Conservation (phyloP, 2,113 vertebrate genomes). For the Alces alces region DNA sequence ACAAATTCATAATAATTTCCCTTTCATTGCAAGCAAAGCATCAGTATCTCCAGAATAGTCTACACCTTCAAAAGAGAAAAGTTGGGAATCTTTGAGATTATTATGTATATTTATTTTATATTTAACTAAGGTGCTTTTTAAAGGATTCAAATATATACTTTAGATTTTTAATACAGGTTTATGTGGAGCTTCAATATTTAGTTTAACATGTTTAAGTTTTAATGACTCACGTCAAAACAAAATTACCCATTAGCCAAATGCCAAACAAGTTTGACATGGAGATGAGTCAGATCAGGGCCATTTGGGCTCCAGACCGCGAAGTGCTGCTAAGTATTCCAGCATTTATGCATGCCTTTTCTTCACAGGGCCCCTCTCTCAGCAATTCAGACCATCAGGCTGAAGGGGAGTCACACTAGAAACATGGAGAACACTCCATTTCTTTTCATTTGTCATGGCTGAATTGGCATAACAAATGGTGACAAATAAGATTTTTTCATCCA, state of each 20-base stretch:
- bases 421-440: slow-evolving; percentile 54
- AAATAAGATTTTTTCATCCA: slow-evolving; percentile 67
- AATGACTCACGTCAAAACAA: slow-evolving; percentile 73
- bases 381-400: slow-evolving; percentile 23
- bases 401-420: slow-evolving; percentile 32
- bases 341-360: slow-evolving; percentile 59
- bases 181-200: slow-evolving; percentile 63
- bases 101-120: slow-evolving; percentile 31
- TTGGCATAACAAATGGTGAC: slow-evolving; percentile 74
- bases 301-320: slow-evolving; percentile 57
- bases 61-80: slow-evolving; percentile 2
- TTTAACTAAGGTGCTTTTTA: slow-evolving; percentile 28
- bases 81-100: background rate
- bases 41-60: background rate
- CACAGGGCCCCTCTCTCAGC: slow-evolving; percentile 36
- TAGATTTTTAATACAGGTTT: slow-evolving; percentile 53
- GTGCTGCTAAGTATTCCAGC: slow-evolving; percentile 51
- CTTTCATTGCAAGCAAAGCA: slow-evolving; percentile 33
- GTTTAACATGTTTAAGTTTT: slow-evolving; percentile 69
- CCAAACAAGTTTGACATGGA: slow-evolving; percentile 65
- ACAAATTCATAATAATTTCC: slow-evolving; percentile 17
- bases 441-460: slow-evolving; percentile 74
- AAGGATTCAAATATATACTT: slow-evolving; percentile 34
- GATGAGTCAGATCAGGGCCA: slow-evolving; percentile 61
- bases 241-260: slow-evolving; percentile 74